phyloP scores from a whole-genome alignment of 2,797 vertebrate genomes.

The Anolis apletophallus region DNA sequence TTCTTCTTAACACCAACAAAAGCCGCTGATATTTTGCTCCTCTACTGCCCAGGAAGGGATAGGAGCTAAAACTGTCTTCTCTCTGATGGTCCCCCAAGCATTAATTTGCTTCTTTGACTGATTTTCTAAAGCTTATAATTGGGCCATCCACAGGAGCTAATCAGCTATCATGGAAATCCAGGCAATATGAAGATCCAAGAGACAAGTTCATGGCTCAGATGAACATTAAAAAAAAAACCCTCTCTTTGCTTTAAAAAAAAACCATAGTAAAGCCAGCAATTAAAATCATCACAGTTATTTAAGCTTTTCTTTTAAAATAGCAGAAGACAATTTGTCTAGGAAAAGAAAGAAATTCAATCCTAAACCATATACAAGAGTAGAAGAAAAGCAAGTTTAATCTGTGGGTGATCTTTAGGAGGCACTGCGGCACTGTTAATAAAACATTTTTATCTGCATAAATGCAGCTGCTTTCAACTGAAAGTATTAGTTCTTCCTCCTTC shows the following conservation, averaged over 20 bases:
- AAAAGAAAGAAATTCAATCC: neutral
- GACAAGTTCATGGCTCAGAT: constrained; percentile 45
- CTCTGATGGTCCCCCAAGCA: constrained; percentile 29
- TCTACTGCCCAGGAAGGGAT: constrained; percentile 6
- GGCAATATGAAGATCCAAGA: constrained; percentile 48
- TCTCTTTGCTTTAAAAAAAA: constrained; percentile 8
- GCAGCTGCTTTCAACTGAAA: neutral
- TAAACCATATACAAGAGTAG: neutral
- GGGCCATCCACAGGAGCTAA: constrained; percentile 54
- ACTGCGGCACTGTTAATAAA: constrained; percentile 20
- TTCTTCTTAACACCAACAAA: constrained; percentile 23
- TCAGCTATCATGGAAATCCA: constrained; percentile 54
- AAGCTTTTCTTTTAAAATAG: constrained; percentile 21
- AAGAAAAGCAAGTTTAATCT: neutral
- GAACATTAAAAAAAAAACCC: constrained; percentile 30
- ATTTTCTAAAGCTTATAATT: constrained; percentile 61
- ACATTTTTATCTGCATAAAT: constrained; percentile 4
- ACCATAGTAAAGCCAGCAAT: constrained; percentile 42
- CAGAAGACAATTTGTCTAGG: constrained; percentile 17
- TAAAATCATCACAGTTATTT: constrained; percentile 35
- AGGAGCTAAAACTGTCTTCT: constrained; percentile 40
- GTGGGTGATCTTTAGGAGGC: constrained; percentile 1
- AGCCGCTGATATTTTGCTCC: constrained; percentile 16
- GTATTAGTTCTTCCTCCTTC: neutral
- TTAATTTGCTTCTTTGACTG: constrained; percentile 53